Evolutionary conservation across 2,888 invertebrate species (phyloP), one percentile per base, ranked within the genome.

Genomic region (Plebejus anna): DNA sequence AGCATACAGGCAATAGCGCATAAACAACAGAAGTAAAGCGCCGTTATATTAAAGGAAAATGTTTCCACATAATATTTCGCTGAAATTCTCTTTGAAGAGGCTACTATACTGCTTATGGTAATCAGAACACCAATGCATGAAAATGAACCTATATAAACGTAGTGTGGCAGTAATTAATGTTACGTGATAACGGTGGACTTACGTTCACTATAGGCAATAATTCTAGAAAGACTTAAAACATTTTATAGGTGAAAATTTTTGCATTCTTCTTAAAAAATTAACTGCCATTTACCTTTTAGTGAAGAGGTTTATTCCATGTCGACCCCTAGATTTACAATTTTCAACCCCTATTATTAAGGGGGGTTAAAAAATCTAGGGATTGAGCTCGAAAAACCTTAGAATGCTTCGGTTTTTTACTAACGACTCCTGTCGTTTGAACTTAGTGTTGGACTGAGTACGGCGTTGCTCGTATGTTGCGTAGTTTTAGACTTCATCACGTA

Each of bases 151-250:
- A 4, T 66, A 11, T 66, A 36, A 36, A 66, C 66, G 66, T 66
- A 66, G 66, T 36, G 28, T 22, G 47, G 42, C 13, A 57, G 57
- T 36, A 61, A 76, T 61, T 79, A 76, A 78, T 78, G 79, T 61
- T 83, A 83, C 82, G 86, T 87, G 85, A 86, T 87, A 87, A 83
- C 81, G 82, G 85, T 85, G 87, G 83, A 83, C 80, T 71, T 38
- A 75, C 47, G 82, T 83, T 81, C 82, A 81, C 82, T 80, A 80
- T 92, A 90, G 92, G 90, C 90, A 91, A 91, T 91, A 92, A 93
- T 89, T 90, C 84, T 88, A 87, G 84, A 82, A 92, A 93, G 92
- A 93, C 93, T 92, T 92, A 84, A 89, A 85, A 88, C 73, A 86
- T 89, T 89, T 89, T 91, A 87, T 90, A 90, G 89, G 85, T 86